Conservation (phyloP, 2,797 vertebrate genomes). For the Epinephelus awoara region DNA sequence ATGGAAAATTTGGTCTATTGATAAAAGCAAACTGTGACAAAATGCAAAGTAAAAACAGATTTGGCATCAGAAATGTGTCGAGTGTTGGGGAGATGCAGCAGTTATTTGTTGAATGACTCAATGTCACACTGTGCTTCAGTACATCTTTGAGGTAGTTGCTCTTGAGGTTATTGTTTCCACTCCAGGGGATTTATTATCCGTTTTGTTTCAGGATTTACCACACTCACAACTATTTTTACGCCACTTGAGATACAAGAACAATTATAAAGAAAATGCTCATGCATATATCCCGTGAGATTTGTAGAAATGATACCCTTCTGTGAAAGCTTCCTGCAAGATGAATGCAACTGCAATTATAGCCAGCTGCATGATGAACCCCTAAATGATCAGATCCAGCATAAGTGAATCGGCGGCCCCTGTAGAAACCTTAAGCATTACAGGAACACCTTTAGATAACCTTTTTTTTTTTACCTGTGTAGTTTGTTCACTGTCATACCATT, state of each 20-base stretch:
- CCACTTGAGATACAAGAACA: conserved; percentile 3
- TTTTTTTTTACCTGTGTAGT: neutral
- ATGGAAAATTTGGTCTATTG: neutral
- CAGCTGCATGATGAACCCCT: conserved; percentile 32
- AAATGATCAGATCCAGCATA: conserved; percentile 14
- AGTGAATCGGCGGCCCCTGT: conserved; percentile 4
- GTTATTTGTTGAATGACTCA: too few relatives aligned
- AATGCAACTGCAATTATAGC: conserved; percentile 52
- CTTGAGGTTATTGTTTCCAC: conserved; percentile 13
- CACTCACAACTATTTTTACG: conserved; percentile 19
- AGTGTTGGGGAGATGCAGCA: neutral
- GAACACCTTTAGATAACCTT: neutral
- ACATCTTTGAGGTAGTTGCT: neutral
- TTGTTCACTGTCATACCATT: neutral
- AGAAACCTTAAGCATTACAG: neutral
- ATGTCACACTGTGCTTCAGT: neutral
- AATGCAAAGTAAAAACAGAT: neutral
- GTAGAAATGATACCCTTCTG: conserved; percentile 26
- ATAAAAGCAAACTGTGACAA: neutral
- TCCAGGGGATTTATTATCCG: conserved; percentile 25
- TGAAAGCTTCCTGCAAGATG: conserved; percentile 46
- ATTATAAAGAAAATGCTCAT: conserved; percentile 8
- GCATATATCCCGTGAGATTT: conserved; percentile 17
- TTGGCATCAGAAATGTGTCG: too few relatives aligned
- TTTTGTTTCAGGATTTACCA: conserved; percentile 11